Evolutionary conservation across 2,888 invertebrate genomes (phyloP), one percentile per base, ranked within the genome.

Genomic region (Leucoptera coffeella): DNA sequence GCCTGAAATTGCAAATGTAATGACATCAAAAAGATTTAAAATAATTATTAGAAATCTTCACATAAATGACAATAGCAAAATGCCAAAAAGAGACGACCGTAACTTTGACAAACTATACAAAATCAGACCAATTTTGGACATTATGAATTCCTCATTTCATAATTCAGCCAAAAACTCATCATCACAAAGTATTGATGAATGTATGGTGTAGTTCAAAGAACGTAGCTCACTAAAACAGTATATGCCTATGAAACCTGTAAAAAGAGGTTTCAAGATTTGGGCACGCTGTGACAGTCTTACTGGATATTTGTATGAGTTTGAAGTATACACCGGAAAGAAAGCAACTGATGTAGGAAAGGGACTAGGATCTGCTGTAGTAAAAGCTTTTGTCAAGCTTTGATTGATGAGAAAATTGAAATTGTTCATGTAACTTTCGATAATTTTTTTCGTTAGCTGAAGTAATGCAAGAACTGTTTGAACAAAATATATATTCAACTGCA

Each of bases 261-360:
- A 41, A 32, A 26, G 38, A 20, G 39, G 38, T 14, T 41, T 31
- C 25, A 43, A 41, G 29, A 30, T 39, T 6, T 40, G 43, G 39
- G 30, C 29, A 20, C 14, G 38, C 9, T 32, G 33, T 22, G 38
- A 41, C 27, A 35, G 34, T 15, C 9, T 8, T 11, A 39, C 36
- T 23, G 39, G 41, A 6, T 41, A 39, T 25, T 23, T 38, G n/a
- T 37, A 28, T 19, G 15, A 35, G 10, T 37, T 34, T 20, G 25
- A 36, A 26, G 26, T 38, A 22, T 38, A 39, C 26, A 38, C 36
- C 8, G 38, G 38, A 1, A 41, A 38, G 14, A 23, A 23, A 13
- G 14, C 12, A 9, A 13, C 12, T 12, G 23, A 3, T 11, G 14
- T 14, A 13, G 23, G 14, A 10, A 13, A 6, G 6, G 17, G 17